Percentiles rank a stretch among this genome's conserved stretches.
phyloP scores from a whole-genome alignment of 2,888 invertebrate genomes.

The Limnephilus lunatus region DNA sequence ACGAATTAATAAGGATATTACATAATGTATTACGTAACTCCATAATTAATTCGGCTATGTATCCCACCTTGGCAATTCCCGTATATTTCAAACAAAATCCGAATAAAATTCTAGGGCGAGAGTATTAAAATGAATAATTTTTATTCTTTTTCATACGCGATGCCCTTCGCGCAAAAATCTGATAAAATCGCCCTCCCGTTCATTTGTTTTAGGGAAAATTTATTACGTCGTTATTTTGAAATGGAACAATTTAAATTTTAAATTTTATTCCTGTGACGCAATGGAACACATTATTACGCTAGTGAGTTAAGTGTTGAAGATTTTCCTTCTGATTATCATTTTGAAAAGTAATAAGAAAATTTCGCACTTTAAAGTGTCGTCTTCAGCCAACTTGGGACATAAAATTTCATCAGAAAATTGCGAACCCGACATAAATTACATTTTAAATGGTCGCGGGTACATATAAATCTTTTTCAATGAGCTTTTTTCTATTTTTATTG shows the following conservation, averaged over 20 bases:
- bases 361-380: not conserved
- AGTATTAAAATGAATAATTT: conserved; percentile 47
- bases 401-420: not conserved
- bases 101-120: conserved; percentile 26
- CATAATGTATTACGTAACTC: not conserved
- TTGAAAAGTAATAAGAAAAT: not conserved
- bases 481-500: not conserved
- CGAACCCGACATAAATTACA: not conserved
- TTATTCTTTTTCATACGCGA: conserved; percentile 44
- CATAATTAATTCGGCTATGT: conserved; percentile 11
- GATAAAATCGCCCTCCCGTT: conserved; percentile 46
- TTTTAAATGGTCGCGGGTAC: not conserved
- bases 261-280: conserved; percentile 37
- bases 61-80: conserved; percentile 19
- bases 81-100: conserved; percentile 5
- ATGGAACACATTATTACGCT: conserved; percentile 24
- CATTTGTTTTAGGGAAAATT: conserved; percentile 44
- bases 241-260: conserved; percentile 48
- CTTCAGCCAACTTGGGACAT: not conserved
- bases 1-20: not conserved
- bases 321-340: not conserved
- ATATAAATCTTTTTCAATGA: not conserved
- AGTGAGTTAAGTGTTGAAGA: conserved; percentile 19
- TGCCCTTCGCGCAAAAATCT: conserved; percentile 43
- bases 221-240: conserved; percentile 44